Base-by-base conservation (phyloP, 2,888 invertebrate species). In the Hyposoter dolosus region DNA sequence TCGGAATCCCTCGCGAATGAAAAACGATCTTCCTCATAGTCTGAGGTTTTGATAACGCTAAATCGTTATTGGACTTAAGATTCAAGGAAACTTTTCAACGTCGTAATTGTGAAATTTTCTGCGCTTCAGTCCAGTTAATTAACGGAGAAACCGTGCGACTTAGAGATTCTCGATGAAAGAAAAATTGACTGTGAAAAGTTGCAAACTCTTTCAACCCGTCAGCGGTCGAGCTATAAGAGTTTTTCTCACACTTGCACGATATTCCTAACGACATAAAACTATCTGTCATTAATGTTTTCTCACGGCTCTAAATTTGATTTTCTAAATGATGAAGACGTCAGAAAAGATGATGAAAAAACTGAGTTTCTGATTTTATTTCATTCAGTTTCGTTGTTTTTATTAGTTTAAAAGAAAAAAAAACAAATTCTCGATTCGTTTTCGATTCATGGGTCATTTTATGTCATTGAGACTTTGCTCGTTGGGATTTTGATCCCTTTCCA, bases 51-150 rank as follows among this genome's bases (percentile, higher is more conserved):
- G 53, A 35, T 19, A 10, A 47, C 32, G 6, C 60, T 47, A 43
- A 47, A 72, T 82, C 74, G 60, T 72, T 66, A 81, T 72, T 47
- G 45, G 65, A 75, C 43, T 43, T 10, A 10, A 66, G 35, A 68
- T 72, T 56, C 19, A 45, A 32, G 23, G 19, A 77, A 47, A 63
- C 47, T 65, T 40, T 65, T 76, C 68, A 71, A 65, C 9, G 43
- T 47, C 50, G 19, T 65, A 35, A 76, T 35, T 47, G 0, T 47
- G 19, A n/a, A 32, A 47, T 65, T 76, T 15, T 47, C 4, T 28
- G 50, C 47, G 0, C 6, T 50, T 35, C 40, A 40, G 35, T 19
- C 1, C 15, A 66, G 35, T 76, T 50, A 65, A 76, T 63, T 65
- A 65, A 35, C 65, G n/a, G 9, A 28, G 65, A 45, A 50, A 65